Evolutionary conservation across 2,113 vertebrate genomes (phyloP).

Genomic region (Percina caprodes): DNA sequence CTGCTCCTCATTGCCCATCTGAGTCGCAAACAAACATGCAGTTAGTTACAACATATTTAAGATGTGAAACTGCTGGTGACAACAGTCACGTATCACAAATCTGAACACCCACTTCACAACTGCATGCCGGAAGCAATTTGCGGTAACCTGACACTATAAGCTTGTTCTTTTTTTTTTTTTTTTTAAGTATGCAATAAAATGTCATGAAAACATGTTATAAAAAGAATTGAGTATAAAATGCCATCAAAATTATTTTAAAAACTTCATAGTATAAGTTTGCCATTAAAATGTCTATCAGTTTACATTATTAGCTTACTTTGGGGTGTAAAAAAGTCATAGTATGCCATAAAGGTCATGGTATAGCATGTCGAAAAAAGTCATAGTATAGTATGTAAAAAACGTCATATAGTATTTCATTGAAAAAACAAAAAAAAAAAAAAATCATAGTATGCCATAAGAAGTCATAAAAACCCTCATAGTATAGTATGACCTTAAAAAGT

Average conservation of each 20-base stretch:
- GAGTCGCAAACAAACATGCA: neutral
- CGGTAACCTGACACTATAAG: neutral
- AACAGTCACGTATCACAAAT: neutral
- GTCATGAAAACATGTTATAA: too few species aligned
- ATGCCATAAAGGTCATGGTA: too few species aligned
- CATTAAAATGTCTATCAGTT: too few species aligned
- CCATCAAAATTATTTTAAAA: too few species aligned
- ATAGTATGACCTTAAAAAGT: neutral
- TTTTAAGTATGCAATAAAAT: too few species aligned
- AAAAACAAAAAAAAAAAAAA: neutral
- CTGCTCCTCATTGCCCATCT: constrained; percentile 99
- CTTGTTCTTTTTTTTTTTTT: too few species aligned
- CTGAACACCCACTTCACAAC: neutral
- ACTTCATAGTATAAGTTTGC: too few species aligned
- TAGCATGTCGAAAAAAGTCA: neutral
- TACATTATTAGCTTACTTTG: too few species aligned
- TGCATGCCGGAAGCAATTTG: neutral
- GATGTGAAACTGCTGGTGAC: neutral
- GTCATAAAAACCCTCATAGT: neutral
- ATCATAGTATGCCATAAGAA: neutral
- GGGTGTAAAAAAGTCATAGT: too few species aligned
- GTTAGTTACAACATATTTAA: neutral
- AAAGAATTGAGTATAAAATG: too few species aligned
- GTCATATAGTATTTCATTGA: too few species aligned
- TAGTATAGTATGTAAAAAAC: neutral